Base-by-base conservation (phyloP, 2,797 vertebrate species). In the Vireo griseus region DNA sequence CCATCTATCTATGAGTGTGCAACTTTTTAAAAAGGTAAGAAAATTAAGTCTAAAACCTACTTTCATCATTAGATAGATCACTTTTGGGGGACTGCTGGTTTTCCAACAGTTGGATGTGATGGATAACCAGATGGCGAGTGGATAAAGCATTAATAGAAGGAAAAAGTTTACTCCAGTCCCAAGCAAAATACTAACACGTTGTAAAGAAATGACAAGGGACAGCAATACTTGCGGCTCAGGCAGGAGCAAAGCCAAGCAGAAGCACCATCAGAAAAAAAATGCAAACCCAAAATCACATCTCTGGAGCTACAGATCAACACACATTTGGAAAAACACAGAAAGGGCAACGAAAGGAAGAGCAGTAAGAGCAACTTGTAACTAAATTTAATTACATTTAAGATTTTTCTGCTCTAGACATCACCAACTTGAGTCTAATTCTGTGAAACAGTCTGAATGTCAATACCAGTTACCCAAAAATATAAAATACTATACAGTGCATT, bases 241-340 rank as follows among this genome's bases (percentile, higher is more conserved):
- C 14, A 62, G 28, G 72, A 91, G 81, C 47, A 84, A 86, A 95
- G 51, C 66, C 55, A 74, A 75, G 90, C 65, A 59, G 81, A 86
- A 58, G 48, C 66, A 72, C 66, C 52, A 54, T 24, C 29, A 80
- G 73, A 77, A 85, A 33, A 44, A 62, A 50, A 59, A 47, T 37
- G 5, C 22, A 44, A 69, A 69, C 8, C 15, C 14, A 44, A 29
- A 62, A 48, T 37, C 20, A 42, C 13, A 11, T 11, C 63, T 66
- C 91, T 78, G 61, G 66, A 80, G 72, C 79, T 86, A 54, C 66
- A 91, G 86, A 90, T 78, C 51, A 55, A 55, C 62, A 48, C 52
- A 47, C 16, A 5, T 51, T 17, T 20, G 66, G 54, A 85, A 91
- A 82, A 10, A 66, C 4, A 44, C 68, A 95, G 58, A 83, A 62